phyloP scores from a whole-genome alignment of 2,797 vertebrate genomes.

The Oreonectes daqikongensis region DNA sequence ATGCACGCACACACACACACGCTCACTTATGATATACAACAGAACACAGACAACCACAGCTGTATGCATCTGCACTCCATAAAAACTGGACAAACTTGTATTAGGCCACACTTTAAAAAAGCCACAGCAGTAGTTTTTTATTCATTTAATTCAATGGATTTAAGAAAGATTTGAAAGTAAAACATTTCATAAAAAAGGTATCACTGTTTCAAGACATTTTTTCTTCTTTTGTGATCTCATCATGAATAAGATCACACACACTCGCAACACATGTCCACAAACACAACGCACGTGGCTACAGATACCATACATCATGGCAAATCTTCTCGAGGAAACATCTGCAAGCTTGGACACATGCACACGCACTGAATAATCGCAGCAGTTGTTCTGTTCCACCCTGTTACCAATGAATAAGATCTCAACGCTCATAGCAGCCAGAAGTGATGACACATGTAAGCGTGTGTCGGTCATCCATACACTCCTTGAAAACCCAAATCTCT shows the following conservation, averaged over 20 bases:
- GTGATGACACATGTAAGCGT: conserved; percentile 51
- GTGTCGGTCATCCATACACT: conserved; percentile 21
- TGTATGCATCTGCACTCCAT: too few relatives aligned
- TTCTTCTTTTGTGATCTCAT: conserved; percentile 24
- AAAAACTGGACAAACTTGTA: background rate
- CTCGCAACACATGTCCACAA: conserved; percentile 21
- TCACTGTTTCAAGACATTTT: background rate
- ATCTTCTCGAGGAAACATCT: conserved; percentile 39
- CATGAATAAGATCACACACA: conserved; percentile 32
- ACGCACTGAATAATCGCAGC: conserved; percentile 31
- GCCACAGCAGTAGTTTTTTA: too few relatives aligned
- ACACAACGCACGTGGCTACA: conserved; percentile 30
- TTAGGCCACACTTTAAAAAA: background rate
- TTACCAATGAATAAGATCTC: conserved; percentile 49
- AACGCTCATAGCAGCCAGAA: conserved; percentile 37
- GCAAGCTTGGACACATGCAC: conserved; percentile 34
- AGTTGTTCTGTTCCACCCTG: conserved; percentile 34
- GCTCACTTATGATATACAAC: conserved; percentile 2
- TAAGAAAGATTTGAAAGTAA: background rate
- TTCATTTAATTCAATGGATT: too few relatives aligned
- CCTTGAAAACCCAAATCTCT: conserved; percentile 4
- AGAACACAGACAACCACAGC: background rate
- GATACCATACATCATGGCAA: conserved; percentile 25
- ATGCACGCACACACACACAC: background rate
- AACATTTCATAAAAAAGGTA: background rate